These are phyloP conservation scores for Hemistola chrysoprasaria DNA, from an alignment of 2,888 invertebrate genomes.

Conservation along the genomic window DNA sequence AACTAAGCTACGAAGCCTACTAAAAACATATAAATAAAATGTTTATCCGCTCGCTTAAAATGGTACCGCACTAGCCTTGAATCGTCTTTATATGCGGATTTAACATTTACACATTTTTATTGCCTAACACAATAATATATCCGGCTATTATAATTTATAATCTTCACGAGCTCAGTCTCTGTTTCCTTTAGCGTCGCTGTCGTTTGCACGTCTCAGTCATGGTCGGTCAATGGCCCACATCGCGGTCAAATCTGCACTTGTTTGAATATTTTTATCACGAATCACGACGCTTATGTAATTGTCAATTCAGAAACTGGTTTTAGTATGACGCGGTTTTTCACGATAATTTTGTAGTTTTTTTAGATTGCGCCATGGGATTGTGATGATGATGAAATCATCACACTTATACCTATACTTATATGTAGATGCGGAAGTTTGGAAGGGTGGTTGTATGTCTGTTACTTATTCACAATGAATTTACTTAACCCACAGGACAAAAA, in stretches of 20 bases:
- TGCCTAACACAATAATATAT: too few species aligned
- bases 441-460: too few species aligned
- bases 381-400: conserved; percentile 29
- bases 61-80: too few species aligned
- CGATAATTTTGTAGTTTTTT: conserved; percentile 28
- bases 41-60: too few species aligned
- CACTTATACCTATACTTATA: too few species aligned
- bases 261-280: conserved; percentile 37
- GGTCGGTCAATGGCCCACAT: conserved; percentile 62
- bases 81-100: too few species aligned
- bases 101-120: too few species aligned
- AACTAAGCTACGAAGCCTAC: too few species aligned
- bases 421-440: too few species aligned
- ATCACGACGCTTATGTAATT: conserved; percentile 39
- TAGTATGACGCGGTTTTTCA: conserved; percentile 22
- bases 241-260: conserved; percentile 43
- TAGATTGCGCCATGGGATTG: conserved; percentile 28
- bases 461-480: too few species aligned
- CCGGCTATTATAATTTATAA: not conserved
- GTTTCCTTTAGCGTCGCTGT: conserved; percentile 9
- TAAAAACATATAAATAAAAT: too few species aligned
- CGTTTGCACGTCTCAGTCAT: conserved; percentile 45
- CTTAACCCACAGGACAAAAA: too few species aligned
- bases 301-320: conserved; percentile 25
- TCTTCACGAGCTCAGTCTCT: conserved; percentile 3